Base-by-base conservation (phyloP, 2,797 vertebrate species). In the Monodelphis domestica region DNA sequence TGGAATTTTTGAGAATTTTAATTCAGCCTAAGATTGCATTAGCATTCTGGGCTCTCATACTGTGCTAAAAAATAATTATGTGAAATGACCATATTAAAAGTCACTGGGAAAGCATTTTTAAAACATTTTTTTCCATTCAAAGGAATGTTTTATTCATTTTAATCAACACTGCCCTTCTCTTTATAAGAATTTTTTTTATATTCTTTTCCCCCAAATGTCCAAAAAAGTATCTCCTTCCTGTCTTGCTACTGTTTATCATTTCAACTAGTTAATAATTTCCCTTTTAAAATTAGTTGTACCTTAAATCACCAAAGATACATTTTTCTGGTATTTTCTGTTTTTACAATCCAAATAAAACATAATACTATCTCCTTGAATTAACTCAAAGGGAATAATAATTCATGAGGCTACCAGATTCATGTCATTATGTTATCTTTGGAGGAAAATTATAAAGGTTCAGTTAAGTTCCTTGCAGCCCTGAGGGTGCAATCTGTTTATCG, bases 41-140 rank as follows among this genome's bases (percentile, higher is more conserved):
- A 84, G 70, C 38, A 45, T 84, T 84, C 21, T 84, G 84, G 70
- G 70, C 70, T 84, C 70, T 84, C 38, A 45, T 50, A 10, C 38
- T 84, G 70, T 84, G 12, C 70, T 84, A 84, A 50, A 45, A 84
- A 84, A 84, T 84, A 84, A 84, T 84, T 84, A 84, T 84, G 38
- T 84, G 70, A 84, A 84, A 84, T 84, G 70, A 50, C 70, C 70
- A 84, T 84, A 84, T 84, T 84, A 84, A 84, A 50, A 84, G 24
- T 28, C 70, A 50, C 21, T 50, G 70, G n/a, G 38, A 84, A 84
- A 50, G 70, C 70, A 45, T 84, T 84, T 70, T 84, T 26, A 84
- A 84, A 84, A 84, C 70, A 50, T 84, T 84, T 78, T n/a, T 78
- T 50, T 26, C 70, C 38, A 84, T 84, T 50, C 70, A 84, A 50